A percentile compares a stretch with the other conserved stretches of the same genome.
Evolutionary conservation across 2,888 invertebrate species (phyloP).

Genomic region (Nesidiocoris tenuis): DNA sequence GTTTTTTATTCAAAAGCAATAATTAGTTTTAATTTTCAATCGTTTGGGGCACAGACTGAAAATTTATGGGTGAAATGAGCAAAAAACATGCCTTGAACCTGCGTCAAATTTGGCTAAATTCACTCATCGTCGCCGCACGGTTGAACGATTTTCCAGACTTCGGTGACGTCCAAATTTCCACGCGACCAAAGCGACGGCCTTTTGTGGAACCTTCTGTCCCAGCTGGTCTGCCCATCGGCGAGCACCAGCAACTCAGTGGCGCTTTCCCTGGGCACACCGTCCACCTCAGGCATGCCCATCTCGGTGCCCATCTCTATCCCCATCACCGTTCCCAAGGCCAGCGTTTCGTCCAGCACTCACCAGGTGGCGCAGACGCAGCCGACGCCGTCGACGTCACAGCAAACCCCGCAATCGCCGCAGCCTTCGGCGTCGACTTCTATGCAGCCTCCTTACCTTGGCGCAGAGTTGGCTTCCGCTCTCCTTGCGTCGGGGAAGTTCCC

Average conservation of each 20-base stretch:
- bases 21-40: too few species aligned
- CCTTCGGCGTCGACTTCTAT: background rate
- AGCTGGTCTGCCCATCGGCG: slow-evolving; percentile 64
- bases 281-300: slow-evolving; percentile 18
- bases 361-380: background rate
- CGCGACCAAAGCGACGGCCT: slow-evolving; percentile 74
- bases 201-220: slow-evolving; percentile 76
- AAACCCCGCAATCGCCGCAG: background rate
- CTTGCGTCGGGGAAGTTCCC: slow-evolving; percentile 68
- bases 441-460: slow-evolving; percentile 45
- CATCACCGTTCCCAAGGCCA: slow-evolving; percentile 31
- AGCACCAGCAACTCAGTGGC: background rate
- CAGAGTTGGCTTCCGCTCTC: slow-evolving; percentile 66
- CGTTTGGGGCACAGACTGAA: too few species aligned
- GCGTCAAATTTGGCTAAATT: too few species aligned
- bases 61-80: too few species aligned
- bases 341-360: background rate
- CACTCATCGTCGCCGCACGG: too few species aligned
- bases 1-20: too few species aligned
- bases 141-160: too few species aligned
- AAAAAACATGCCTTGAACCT: too few species aligned
- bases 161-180: slow-evolving; percentile 77
- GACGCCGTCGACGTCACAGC: slow-evolving; percentile 1
- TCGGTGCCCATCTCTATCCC: background rate
- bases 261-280: slow-evolving; percentile 14